Base-by-base conservation (phyloP, 2,797 vertebrate species). In the Tenualosa thibaudeaui region DNA sequence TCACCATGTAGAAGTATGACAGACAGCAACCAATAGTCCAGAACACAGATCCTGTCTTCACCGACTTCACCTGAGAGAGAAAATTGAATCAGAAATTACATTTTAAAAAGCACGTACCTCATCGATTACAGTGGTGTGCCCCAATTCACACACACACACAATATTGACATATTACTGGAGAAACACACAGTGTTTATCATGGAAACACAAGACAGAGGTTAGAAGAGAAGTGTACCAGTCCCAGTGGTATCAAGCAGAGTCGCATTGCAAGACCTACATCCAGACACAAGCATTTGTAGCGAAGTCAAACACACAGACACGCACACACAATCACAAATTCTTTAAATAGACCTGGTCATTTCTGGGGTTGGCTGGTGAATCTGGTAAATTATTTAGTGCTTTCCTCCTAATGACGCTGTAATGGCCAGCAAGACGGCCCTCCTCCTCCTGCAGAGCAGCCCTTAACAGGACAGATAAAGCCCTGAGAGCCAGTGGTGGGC, bases 1-100 rank as follows among this genome's bases (percentile, higher is more conserved):
- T 96, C 94, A 99, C 98, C 98, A 99, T 99, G 92, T 99, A 99
- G 92, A 99, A 99, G 91, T 99, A 99, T 2, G 96, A 99, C 82
- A 99, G 95, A 86, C 98, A 99, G 91, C 98, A 99, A 93, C 98
- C 98, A 86, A 99, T 98, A 84, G 98, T 95, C 98, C 98, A 99
- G 93, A 98, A 99, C 43, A 99, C 97, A 0, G 98, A 99, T 78
- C 98, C 98, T 0, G 98, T 99, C 96, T 99, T 99, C 92, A 99
- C 98, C 31, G 98, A 98, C 88, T 99, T 99, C 91, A 99, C 98
- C 98, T 99, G 90, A 90, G 94, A 86, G 71, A 84, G 53, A 87
- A 1, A 84, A 43, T 31, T 60, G 68, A 83, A 60, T 6, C n/a
- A 49, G 60, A 84, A 86, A 90, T 89, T 62, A 13, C 8, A 43